Evolutionary conservation across 2,113 vertebrate species (phyloP).

Genomic region (Tympanuchus pallidicinctus): DNA sequence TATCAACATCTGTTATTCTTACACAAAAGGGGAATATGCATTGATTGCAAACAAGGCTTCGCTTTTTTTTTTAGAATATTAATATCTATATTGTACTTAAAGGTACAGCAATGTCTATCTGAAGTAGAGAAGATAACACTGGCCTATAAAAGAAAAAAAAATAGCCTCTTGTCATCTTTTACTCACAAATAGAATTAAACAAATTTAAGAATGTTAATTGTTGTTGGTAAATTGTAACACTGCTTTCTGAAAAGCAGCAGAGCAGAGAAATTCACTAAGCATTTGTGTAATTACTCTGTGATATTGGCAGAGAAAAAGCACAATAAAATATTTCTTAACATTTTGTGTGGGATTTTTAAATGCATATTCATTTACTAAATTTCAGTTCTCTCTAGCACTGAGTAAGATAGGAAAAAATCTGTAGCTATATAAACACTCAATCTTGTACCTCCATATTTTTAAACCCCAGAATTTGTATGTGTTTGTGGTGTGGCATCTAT

Average conservation of each 20-base stretch:
- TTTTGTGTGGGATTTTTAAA: constrained; percentile 28
- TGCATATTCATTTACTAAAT: constrained; percentile 29
- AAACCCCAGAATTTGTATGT: not conserved
- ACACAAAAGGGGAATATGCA: constrained; percentile 68
- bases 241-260: constrained; percentile 31
- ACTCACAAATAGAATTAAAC: not conserved
- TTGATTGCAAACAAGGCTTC: constrained; percentile 70
- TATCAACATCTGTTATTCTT: constrained; percentile 78
- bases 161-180: not conserved
- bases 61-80: constrained; percentile 35
- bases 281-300: constrained; percentile 38
- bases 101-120: constrained; percentile 22
- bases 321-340: constrained; percentile 32
- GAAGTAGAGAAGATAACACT: not conserved
- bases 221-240: not conserved
- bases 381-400: not conserved
- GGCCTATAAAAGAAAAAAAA: not conserved
- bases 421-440: not conserved
- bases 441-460: not conserved
- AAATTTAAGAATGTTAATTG: not conserved
- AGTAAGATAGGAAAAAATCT: constrained; percentile 22
- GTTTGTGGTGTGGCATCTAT: not conserved
- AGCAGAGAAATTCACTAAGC: constrained; percentile 26
- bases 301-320: constrained; percentile 14
- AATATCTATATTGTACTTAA: constrained; percentile 58